Conservation (phyloP, 2,797 vertebrate species). For the Periophthalmus magnuspinnatus region DNA sequence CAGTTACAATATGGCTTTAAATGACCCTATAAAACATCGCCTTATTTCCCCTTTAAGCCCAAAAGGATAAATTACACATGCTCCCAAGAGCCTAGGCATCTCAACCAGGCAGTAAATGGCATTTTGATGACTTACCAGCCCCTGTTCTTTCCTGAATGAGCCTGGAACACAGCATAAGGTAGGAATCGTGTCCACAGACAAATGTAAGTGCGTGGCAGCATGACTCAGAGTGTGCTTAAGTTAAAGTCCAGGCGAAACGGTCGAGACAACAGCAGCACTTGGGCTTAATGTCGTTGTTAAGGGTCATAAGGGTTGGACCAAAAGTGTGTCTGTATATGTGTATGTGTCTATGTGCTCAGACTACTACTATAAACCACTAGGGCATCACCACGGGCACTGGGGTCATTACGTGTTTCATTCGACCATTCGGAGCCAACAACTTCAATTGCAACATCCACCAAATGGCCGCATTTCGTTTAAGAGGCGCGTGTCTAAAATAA, state of each 20-base stretch:
- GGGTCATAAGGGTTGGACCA: constrained; percentile 39
- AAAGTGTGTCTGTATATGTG: constrained; percentile 27
- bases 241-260: constrained; percentile 43
- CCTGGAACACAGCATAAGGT: constrained; percentile 42
- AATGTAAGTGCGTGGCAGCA: constrained; percentile 15
- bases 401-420: constrained; percentile 41
- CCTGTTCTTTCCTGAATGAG: constrained; percentile 44
- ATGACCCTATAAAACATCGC: constrained; percentile 66
- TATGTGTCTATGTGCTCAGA: constrained; percentile 38
- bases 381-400: constrained; percentile 38
- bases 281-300: constrained; percentile 55
- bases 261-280: constrained; percentile 48
- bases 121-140: constrained; percentile 35
- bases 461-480: constrained; percentile 53
- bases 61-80: constrained; percentile 66
- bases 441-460: constrained; percentile 51
- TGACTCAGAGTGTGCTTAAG: constrained; percentile 33
- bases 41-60: constrained; percentile 62
- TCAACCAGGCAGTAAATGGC: constrained; percentile 51
- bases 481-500: constrained; percentile 47
- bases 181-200: constrained; percentile 2
- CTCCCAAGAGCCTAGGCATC: constrained; percentile 58
- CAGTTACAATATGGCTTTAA: constrained; percentile 56
- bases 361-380: constrained; percentile 43
- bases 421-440: constrained; percentile 44